Conservation (phyloP, 2,888 invertebrate species). For the Spialia ferax region DNA sequence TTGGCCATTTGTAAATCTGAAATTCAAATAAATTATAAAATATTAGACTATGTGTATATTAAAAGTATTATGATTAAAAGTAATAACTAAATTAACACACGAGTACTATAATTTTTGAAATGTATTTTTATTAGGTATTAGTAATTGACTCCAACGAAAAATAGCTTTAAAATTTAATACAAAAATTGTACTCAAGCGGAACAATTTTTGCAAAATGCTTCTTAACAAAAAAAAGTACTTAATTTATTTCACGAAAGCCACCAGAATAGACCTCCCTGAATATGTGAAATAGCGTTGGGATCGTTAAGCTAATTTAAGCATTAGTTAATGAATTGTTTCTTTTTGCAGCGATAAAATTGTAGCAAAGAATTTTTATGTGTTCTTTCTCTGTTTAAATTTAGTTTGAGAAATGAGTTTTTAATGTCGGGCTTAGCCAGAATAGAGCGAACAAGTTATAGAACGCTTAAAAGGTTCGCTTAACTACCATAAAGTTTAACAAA, state of each 20-base stretch:
- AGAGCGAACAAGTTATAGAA: not conserved
- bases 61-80: too few relatives aligned
- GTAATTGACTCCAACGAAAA: too few relatives aligned
- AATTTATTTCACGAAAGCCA: conserved; percentile 39
- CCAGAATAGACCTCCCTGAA: conserved; percentile 38
- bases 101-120: too few relatives aligned
- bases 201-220: not conserved
- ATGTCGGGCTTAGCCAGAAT: conserved; percentile 2
- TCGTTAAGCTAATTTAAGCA: conserved; percentile 34
- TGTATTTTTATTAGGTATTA: too few relatives aligned
- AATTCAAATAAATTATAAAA: too few relatives aligned
- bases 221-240: not conserved
- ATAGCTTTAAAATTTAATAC: too few relatives aligned
- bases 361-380: conserved; percentile 27
- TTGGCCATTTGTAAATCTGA: too few relatives aligned
- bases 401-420: conserved; percentile 33
- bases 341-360: conserved; percentile 31
- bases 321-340: conserved; percentile 36
- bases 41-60: too few relatives aligned
- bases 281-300: conserved; percentile 26
- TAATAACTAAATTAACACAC: too few relatives aligned
- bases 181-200: too few relatives aligned
- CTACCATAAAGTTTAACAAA: too few relatives aligned
- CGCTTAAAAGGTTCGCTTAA: too few relatives aligned
- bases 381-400: conserved; percentile 18